These are phyloP conservation scores for Xerus rutilus DNA, from an alignment of 2,797 vertebrate species.

Conservation along the genomic window DNA sequence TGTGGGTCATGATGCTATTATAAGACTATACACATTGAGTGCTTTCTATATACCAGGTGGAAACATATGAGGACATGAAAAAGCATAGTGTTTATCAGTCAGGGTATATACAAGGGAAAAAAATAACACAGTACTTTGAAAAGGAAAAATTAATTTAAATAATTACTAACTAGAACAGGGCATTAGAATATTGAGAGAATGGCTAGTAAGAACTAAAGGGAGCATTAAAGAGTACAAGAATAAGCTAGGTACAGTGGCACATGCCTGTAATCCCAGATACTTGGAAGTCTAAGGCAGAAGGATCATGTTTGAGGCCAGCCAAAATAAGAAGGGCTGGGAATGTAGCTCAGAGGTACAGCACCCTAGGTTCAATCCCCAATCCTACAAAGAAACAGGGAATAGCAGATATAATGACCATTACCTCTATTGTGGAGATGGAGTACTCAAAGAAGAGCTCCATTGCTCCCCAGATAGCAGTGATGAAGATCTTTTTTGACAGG, in stretches of 20 bases:
- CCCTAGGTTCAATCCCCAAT: too few relatives aligned
- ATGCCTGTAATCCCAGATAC: background rate
- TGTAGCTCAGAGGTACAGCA: too few relatives aligned
- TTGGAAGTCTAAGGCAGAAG: background rate
- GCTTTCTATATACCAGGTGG: background rate
- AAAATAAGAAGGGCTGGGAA: too few relatives aligned
- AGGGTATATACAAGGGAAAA: background rate
- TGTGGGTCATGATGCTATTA: background rate
- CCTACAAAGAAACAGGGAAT: background rate
- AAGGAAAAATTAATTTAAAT: background rate
- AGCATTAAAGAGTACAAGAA: background rate
- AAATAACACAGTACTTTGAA: background rate
- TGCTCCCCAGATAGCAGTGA: background rate
- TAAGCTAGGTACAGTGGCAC: too few relatives aligned
- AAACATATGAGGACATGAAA: background rate
- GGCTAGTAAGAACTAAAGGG: slow-evolving; percentile 4
- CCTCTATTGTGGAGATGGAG: background rate
- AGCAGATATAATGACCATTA: background rate
- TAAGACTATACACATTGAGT: background rate
- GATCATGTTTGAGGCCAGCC: background rate
- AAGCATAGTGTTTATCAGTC: background rate
- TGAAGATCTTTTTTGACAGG: background rate
- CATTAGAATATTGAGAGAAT: background rate
- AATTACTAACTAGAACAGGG: background rate
- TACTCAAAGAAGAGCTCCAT: background rate